Percentiles rank a stretch among this genome's conserved stretches.
These are phyloP conservation scores for Lepus europaeus DNA, from an alignment of 2,113 vertebrate species.

Conservation along the genomic window DNA sequence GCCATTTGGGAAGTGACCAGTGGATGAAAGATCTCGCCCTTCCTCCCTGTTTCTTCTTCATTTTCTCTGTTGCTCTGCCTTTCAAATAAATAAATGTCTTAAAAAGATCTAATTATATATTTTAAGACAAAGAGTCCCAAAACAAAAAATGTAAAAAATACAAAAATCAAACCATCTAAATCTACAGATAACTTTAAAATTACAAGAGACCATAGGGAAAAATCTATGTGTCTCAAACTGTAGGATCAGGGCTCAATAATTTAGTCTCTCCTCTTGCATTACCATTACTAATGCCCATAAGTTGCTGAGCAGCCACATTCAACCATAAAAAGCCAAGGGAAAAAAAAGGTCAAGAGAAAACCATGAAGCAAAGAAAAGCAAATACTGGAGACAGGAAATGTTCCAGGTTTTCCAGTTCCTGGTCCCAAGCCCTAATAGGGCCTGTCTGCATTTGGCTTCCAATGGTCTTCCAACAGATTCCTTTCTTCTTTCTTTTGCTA, in stretches of 20 bases:
- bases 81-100: no score
- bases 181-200: constrained; percentile 25
- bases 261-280: not conserved
- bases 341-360: not conserved
- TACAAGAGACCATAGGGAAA: not conserved
- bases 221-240: constrained; percentile 37
- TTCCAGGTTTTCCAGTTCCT: not conserved
- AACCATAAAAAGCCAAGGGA: not conserved
- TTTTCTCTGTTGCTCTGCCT: no score
- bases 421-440: constrained; percentile 22
- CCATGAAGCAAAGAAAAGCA: not conserved
- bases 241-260: constrained; percentile 14
- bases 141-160: constrained; percentile 38
- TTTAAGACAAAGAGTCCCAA: not conserved
- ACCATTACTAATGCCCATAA: not conserved
- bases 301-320: not conserved
- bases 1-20: no score
- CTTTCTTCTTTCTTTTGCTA: constrained; percentile 3
- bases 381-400: not conserved
- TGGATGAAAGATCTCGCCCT: no score
- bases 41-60: no score
- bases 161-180: constrained; percentile 22
- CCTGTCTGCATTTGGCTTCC: constrained; percentile 51
- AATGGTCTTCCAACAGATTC: not conserved
- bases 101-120: not conserved